Conservation (phyloP, 1,140 invertebrate genomes). For the Drosophila mayri region DNA sequence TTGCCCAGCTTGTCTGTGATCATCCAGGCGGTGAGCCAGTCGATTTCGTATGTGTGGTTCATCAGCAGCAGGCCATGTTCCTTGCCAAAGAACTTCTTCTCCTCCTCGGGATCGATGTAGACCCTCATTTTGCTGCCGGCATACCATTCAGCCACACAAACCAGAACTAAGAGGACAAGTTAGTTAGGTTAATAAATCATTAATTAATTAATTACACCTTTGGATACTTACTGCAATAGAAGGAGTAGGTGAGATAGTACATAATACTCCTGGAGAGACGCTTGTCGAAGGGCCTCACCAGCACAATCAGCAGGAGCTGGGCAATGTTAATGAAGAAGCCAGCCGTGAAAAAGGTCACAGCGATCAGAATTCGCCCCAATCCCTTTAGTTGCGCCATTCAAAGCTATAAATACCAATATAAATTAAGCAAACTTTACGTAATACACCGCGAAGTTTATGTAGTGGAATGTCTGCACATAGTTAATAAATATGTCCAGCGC, state of each 20-base stretch:
- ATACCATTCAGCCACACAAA: slow-evolving; percentile 97
- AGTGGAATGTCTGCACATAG: slow-evolving; percentile 14
- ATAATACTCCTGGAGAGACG: slow-evolving; percentile 94
- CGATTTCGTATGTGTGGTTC: slow-evolving; percentile 98
- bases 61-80: slow-evolving; percentile 96
- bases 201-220: not conserved
- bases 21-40: slow-evolving; percentile 96
- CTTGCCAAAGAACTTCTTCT: slow-evolving; percentile 92
- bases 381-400: slow-evolving; percentile 57
- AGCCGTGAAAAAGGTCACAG: slow-evolving; percentile 95
- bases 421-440: slow-evolving; percentile 40
- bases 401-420: slow-evolving; percentile 34
- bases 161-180: slow-evolving; percentile 89
- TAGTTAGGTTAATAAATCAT: not conserved
- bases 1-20: slow-evolving; percentile 91
- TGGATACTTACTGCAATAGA: slow-evolving; percentile 94
- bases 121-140: slow-evolving; percentile 90
- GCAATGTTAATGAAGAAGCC: slow-evolving; percentile 94
- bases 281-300: slow-evolving; percentile 90
- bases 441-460: slow-evolving; percentile 7
- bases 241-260: slow-evolving; percentile 95
- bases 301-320: slow-evolving; percentile 91
- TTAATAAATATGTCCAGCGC: slow-evolving; percentile 52
- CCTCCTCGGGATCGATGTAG: slow-evolving; percentile 92
- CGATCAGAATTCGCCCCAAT: slow-evolving; percentile 90